Evolutionary conservation across 1,140 invertebrate species (phyloP).

Genomic region (Bombus haemorrhoidalis): DNA sequence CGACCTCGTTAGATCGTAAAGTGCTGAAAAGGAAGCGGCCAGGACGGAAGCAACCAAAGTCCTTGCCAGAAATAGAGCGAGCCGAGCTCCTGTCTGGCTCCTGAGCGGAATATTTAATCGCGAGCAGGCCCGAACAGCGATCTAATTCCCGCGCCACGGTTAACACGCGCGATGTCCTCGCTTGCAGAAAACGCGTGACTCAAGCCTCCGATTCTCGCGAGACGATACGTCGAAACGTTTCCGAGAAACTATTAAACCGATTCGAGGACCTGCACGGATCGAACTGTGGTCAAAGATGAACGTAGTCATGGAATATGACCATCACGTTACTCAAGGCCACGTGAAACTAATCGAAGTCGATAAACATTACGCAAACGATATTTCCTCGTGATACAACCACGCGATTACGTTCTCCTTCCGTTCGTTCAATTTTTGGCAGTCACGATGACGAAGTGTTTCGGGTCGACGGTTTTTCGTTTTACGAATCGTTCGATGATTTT

Average conservation of each 20-base stretch:
- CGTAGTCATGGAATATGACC: background rate
- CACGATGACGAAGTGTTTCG: background rate
- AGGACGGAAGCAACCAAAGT: conserved; percentile 39
- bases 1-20: conserved; percentile 56
- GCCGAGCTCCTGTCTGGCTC: conserved; percentile 23
- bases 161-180: conserved; percentile 42
- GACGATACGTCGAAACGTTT: conserved; percentile 38
- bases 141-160: conserved; percentile 47
- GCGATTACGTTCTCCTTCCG: background rate
- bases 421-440: background rate
- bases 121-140: conserved; percentile 1
- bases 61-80: conserved; percentile 72
- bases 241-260: conserved; percentile 51
- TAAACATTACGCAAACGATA: background rate
- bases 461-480: background rate
- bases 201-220: background rate
- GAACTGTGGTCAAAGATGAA: conserved; percentile 7
- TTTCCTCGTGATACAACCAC: background rate
- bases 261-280: conserved; percentile 2
- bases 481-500: background rate
- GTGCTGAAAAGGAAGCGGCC: conserved; percentile 24
- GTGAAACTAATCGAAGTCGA: background rate
- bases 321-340: conserved; percentile 32
- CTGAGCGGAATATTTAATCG: conserved; percentile 62
- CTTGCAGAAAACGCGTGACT: conserved; percentile 43